phyloP scores from a whole-genome alignment of 2,113 vertebrate genomes.

The Onychostoma macrolepis region DNA sequence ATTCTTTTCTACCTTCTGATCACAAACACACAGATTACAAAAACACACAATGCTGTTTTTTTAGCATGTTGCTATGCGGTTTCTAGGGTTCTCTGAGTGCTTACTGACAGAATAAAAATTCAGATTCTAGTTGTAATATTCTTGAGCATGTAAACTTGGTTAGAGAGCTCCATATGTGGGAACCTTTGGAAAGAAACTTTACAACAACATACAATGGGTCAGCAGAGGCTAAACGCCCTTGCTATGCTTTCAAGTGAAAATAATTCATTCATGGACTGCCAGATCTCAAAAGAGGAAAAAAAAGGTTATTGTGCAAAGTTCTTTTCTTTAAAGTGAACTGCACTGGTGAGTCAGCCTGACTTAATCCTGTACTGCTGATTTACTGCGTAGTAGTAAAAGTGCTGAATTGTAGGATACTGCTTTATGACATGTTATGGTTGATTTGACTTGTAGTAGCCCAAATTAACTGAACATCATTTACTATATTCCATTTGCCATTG shows the following conservation, averaged over 20 bases:
- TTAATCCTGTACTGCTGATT: background rate
- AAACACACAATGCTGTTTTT: background rate
- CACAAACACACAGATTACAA: background rate
- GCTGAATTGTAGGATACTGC: background rate
- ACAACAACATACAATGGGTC: background rate
- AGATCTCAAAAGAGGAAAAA: background rate
- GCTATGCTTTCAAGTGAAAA: background rate
- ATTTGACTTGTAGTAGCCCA: background rate
- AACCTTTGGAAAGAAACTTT: background rate
- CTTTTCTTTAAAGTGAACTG: background rate
- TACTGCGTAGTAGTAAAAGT: background rate
- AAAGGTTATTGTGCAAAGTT: background rate
- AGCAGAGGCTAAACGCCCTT: background rate
- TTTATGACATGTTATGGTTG: background rate
- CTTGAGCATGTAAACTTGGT: background rate
- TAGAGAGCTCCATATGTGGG: background rate
- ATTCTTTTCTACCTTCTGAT: constrained; percentile 7
- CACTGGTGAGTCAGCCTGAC: background rate
- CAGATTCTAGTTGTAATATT: background rate
- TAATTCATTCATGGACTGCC: background rate
- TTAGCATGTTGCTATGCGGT: background rate
- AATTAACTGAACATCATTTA: background rate
- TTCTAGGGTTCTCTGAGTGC: background rate
- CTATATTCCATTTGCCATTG: background rate
- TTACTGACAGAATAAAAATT: background rate